Evolutionary conservation across 2,888 invertebrate genomes (phyloP), one percentile per base, ranked within the genome.

Genomic region (Papilio protenor): DNA sequence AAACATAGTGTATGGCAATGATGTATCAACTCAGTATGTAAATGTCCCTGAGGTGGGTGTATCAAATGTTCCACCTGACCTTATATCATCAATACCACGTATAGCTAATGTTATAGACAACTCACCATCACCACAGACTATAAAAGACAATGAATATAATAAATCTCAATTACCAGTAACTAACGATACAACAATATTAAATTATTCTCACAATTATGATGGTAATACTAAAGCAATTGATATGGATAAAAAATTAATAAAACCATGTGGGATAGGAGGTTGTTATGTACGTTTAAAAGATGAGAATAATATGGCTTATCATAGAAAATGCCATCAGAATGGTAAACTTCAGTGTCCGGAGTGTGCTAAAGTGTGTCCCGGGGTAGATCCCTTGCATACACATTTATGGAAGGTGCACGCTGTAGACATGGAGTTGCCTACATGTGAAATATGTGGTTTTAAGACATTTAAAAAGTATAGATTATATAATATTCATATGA

Each of bases 321-420:
- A 97, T 86, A 90, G 95, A 59, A 95, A 94, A 83, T 97, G 96
- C 84, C 97, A 97, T 84, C 88, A 91, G 77, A 91, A 92, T 83
- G 89, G 89, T 11, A 90, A 91, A 77, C 81, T 93, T 0, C 91
- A 92, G 47, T 98, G 98, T 89, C 96, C 95, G 0, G 96, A 97
- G 86, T 98, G 98, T 88, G 91, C 94, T 0, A 92, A 92, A 79
- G 85, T 89, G 18, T 95, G 95, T 84, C 83, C 88, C 0, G 95
- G 95, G 12, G 97, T 97, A 95, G 96, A 96, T 82, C 94, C 95
- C 0, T 87, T 98, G n/a, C 96, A 97, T 79, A 96, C 96, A 4
- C 98, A 98, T 87, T 91, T 98, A 71, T 98, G 98, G 98, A 95
- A 96, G 73, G 86, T 92, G 0, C 98, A 98, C 87, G 94, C 95